Percentiles rank a stretch among this genome's conserved stretches.
Evolutionary conservation across 2,797 vertebrate genomes (phyloP).

Genomic region (Megaceryle alcyon): DNA sequence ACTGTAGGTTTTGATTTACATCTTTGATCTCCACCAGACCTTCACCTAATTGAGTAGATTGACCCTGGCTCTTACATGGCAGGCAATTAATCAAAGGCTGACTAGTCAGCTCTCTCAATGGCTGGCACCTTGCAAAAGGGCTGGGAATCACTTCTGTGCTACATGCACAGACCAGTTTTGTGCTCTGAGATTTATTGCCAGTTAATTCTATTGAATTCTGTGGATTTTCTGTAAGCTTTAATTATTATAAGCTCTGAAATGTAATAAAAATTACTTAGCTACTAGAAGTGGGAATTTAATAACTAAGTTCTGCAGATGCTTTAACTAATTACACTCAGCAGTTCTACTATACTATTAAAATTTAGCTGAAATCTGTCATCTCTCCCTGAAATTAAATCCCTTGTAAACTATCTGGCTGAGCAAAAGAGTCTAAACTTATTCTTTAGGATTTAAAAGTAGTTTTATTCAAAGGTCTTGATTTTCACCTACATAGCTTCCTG

Average conservation of each 20-base stretch:
- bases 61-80: conserved; percentile 54
- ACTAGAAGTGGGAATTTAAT: neutral
- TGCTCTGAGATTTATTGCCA: conserved; percentile 2
- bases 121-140: conserved; percentile 38
- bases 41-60: conserved; percentile 58
- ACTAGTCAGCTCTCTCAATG: conserved; percentile 17
- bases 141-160: neutral
- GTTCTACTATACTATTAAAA: neutral
- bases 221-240: conserved; percentile 40
- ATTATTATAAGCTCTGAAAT: neutral
- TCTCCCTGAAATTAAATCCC: neutral
- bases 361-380: neutral
- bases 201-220: conserved; percentile 26
- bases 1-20: conserved; percentile 43
- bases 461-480: neutral
- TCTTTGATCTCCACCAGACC: conserved; percentile 46
- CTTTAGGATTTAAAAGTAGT: neutral
- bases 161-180: neutral
- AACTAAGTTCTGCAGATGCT: neutral
- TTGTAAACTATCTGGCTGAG: neutral
- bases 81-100: conserved; percentile 58
- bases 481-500: neutral
- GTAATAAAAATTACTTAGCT: neutral
- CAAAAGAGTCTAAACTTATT: neutral
- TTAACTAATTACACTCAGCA: neutral